phyloP scores from a whole-genome alignment of 1,140 invertebrate genomes.

The Hetaerina americana region DNA sequence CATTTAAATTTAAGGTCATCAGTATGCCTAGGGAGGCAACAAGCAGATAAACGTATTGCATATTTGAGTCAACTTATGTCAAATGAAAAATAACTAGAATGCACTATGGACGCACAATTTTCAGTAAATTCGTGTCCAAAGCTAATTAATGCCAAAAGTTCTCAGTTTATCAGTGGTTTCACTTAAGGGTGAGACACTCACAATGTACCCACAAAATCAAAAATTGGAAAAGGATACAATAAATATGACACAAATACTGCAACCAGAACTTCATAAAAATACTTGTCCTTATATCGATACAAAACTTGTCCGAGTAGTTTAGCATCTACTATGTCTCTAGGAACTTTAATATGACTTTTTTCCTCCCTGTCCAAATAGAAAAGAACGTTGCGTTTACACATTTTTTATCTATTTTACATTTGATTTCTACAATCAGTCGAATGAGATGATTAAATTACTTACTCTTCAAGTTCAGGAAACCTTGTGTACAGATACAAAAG shows the following conservation, averaged over 20 bases:
- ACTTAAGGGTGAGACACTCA: no score
- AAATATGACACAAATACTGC: slow-evolving; percentile 89
- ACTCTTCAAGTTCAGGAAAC: slow-evolving; percentile 72
- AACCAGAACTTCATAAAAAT: slow-evolving; percentile 81
- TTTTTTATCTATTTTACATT: slow-evolving; percentile 5
- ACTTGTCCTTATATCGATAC: slow-evolving; percentile 85
- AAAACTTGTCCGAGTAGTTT: slow-evolving; percentile 86
- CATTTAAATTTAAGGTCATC: no score
- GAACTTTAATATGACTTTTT: slow-evolving; percentile 76
- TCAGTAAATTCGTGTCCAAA: no score
- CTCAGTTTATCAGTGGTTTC: no score
- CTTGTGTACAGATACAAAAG: slow-evolving; percentile 54
- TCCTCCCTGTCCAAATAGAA: slow-evolving; percentile 56
- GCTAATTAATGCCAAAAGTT: no score
- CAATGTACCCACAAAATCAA: not conserved
- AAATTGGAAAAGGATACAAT: slow-evolving; percentile 81
- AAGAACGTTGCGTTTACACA: slow-evolving; percentile 6
- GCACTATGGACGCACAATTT: no score
- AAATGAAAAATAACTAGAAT: no score
- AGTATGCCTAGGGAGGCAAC: no score
- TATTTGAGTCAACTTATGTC: no score
- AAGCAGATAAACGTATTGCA: no score
- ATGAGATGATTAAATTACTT: no score
- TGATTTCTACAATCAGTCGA: slow-evolving; percentile 7
- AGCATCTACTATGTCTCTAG: slow-evolving; percentile 88